Conservation (phyloP, 1,140 invertebrate species). For the Ridgeia piscesae region DNA sequence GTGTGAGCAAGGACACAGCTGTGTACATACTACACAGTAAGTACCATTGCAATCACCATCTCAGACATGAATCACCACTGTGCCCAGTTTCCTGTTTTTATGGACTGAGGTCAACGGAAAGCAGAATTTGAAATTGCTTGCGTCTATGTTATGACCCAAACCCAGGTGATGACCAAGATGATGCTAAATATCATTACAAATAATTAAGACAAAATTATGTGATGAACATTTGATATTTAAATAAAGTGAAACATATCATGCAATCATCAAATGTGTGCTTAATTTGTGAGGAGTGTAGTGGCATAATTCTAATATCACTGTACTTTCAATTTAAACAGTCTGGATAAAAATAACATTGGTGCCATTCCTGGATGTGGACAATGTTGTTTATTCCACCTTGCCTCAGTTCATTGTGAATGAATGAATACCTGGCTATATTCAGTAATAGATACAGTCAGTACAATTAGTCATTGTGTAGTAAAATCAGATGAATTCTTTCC, state of each 20-base stretch:
- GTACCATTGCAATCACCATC: neutral
- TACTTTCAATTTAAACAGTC: no score
- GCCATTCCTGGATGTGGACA: no score
- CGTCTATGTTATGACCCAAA: neutral
- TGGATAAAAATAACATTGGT: no score
- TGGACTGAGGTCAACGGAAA: neutral
- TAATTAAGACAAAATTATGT: neutral
- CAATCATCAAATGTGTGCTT: neutral
- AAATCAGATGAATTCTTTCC: no score
- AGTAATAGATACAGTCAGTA: no score
- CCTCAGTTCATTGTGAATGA: no score
- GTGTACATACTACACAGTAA: no score
- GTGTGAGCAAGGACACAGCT: neutral
- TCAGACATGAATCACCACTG: neutral
- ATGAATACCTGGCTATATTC: no score
- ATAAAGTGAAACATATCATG: neutral
- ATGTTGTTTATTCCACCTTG: no score
- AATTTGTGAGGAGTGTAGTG: neutral
- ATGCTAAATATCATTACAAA: neutral
- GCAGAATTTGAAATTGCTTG: neutral
- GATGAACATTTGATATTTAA: neutral
- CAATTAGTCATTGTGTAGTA: no score
- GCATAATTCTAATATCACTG: no score
- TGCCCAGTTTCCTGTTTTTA: neutral
- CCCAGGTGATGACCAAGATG: neutral